Evolutionary conservation across 2,113 vertebrate genomes (phyloP), one percentile per base, ranked within the genome.

Genomic region (Axis porcinus): DNA sequence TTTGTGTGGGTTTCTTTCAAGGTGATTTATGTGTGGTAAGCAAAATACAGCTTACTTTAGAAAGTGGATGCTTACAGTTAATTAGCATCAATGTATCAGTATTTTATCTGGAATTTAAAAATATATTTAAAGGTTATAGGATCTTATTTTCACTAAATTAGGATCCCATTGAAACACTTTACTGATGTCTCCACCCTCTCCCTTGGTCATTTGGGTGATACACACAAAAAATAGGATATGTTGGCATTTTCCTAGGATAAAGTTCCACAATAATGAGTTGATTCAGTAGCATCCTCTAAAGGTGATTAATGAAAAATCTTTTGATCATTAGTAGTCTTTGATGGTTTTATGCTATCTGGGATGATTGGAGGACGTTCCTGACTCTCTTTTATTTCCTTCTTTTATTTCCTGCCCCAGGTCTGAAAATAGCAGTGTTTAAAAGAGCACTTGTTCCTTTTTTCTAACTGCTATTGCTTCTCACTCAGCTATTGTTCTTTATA

Each of bases 1-100:
- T 94, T 86, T 81, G 3, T 83, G 11, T 93, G 54, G 45, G 27
- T 88, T 83, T 95, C 62, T 96, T 97, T 97, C 62, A 96, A 84
- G 52, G 50, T 30, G 28, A 6, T n/a, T 96, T 87, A 85, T 93
- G 40, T 78, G 52, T 57, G 45, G 14, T 81, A 94, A 94, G 33
- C 43, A 27, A 95, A 95, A 64, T 90, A 54, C 28, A 87, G 3
- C 9, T 93, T 97, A 47, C 47, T 82, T 89, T 89, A 90, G 47
- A 93, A 86, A 64, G 62, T 96, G 21, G 79, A 36, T 84, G n/a
- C 25, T 87, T 89, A 47, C 16, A 57, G 52, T 85, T 95, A 94
- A 57, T 86, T 96, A 86, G 40, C 45, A 85, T 92, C 25, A 85
- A 33, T 47, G 60, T 86, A 81, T 89, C 85, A 94, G 64, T 64